phyloP scores from a whole-genome alignment of 2,113 vertebrate species.

The Illadopsis cleaveri region DNA sequence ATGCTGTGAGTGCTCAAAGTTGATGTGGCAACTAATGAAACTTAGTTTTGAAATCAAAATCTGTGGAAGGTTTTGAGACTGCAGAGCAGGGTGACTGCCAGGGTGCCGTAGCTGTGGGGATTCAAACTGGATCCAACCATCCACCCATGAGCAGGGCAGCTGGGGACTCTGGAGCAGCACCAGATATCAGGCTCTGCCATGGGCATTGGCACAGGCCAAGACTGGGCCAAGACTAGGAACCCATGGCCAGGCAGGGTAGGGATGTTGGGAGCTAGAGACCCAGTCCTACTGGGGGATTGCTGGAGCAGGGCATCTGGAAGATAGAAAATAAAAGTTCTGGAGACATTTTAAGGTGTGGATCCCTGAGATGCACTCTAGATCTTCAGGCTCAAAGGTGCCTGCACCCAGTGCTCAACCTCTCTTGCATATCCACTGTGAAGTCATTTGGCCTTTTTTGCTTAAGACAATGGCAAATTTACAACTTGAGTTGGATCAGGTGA shows the following conservation, averaged over 20 bases:
- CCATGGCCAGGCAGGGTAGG: neutral
- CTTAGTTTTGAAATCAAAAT: neutral
- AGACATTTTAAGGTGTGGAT: neutral
- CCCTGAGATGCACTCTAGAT: fast-evolving
- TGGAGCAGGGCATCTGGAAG: neutral
- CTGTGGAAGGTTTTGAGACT: neutral
- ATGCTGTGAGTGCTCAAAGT: neutral
- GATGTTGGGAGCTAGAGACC: neutral
- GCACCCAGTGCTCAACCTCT: neutral
- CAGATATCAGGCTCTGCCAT: fast-evolving
- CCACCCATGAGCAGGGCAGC: neutral
- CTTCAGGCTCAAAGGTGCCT: neutral
- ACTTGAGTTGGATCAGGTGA: neutral
- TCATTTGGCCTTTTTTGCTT: neutral
- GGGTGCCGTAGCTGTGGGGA: neutral
- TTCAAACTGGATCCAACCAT: fast-evolving
- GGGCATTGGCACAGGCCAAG: neutral
- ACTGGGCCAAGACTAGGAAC: fast-evolving
- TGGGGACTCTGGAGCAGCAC: neutral
- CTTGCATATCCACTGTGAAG: neutral
- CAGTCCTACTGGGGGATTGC: fast-evolving
- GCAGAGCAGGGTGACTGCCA: neutral
- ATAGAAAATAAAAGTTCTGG: neutral
- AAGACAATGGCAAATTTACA: neutral
- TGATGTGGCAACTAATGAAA: neutral